Evolutionary conservation across 2,113 vertebrate species (phyloP), one percentile per base, ranked within the genome.

Genomic region (Esox niger): DNA sequence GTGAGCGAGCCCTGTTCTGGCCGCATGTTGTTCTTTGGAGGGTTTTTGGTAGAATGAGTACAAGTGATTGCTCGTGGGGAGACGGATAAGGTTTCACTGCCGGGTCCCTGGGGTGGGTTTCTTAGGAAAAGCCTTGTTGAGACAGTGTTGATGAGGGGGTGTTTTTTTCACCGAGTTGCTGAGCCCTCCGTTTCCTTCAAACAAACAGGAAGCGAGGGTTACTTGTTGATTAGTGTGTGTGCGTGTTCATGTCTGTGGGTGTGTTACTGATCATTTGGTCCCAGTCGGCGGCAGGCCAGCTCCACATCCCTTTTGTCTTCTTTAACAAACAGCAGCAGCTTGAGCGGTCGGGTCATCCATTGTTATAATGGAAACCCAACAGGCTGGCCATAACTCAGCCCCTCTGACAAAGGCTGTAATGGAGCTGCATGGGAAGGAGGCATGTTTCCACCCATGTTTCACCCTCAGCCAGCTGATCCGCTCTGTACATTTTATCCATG

Each of bases 201-300:
- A 54, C 55, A 71, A 79, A 79, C 66, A 78, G 70, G 80, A 84
- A 81, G 57, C 63, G 25, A 31, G 46, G 33, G 23, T 49, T n/a
- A n/a, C n/a, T n/a, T n/a, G n/a, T 4, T 17, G 15, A 4, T 43
- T 43, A 15, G 13, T 10, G 35, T 43, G 61, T 43, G 61, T 46
- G n/a, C 55, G 35, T 21, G 29, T 31, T 21, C 10, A 17, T 27
- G 4, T 62, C 15, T 10, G 62, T 30, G 30, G 25, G 26, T 38
- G 31, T 11, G 17, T 38, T 25, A 64, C 58, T 80, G 69, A 80
- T 81, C 64, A 79, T 73, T 74, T 64, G 60, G 57, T 20, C 55
- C 63, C n/a, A 23, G 38, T 43, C 13, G 85, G 67, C 84, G 80
- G 85, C 64, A 74, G 79, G 76, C 73, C 63, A 23, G 70, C 38